Evolutionary conservation across 2,113 vertebrate species (phyloP).

Genomic region (Cygnus buccinator): DNA sequence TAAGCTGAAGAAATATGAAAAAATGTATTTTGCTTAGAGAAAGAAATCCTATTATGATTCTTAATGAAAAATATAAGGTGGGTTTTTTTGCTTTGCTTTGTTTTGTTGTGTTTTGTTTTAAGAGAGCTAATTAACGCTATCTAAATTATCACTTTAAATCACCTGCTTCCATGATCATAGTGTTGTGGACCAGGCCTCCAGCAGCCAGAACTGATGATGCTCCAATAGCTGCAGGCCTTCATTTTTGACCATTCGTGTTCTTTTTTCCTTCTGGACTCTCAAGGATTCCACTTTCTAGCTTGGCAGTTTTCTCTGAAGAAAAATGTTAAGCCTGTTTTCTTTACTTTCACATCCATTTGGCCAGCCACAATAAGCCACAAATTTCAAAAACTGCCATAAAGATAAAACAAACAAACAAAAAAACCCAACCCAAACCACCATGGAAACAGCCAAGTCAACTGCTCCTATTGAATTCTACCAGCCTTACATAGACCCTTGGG

Average conservation of each 20-base stretch:
- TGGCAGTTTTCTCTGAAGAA: background rate
- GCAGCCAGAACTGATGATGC: background rate
- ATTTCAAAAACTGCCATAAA: conserved; percentile 40
- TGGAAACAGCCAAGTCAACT: background rate
- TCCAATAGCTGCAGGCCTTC: background rate
- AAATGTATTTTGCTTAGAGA: background rate
- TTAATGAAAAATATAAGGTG: background rate
- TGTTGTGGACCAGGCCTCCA: background rate
- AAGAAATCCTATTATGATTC: background rate
- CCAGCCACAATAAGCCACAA: conserved; percentile 7
- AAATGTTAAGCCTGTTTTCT: background rate
- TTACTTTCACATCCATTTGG: background rate
- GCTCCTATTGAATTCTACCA: background rate
- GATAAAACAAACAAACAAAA: conserved; percentile 20
- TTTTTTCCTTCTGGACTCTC: background rate
- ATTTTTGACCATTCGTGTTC: background rate
- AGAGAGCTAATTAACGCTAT: background rate
- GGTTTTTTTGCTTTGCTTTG: background rate
- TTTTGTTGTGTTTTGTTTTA: background rate
- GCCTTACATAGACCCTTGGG: background rate
- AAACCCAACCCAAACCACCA: background rate
- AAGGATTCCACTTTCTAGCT: background rate
- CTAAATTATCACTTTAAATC: background rate
- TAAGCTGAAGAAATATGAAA: background rate
- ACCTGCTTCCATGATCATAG: background rate